Evolutionary conservation across 2,888 invertebrate genomes (phyloP).

Genomic region (Argyra leucocephala): DNA sequence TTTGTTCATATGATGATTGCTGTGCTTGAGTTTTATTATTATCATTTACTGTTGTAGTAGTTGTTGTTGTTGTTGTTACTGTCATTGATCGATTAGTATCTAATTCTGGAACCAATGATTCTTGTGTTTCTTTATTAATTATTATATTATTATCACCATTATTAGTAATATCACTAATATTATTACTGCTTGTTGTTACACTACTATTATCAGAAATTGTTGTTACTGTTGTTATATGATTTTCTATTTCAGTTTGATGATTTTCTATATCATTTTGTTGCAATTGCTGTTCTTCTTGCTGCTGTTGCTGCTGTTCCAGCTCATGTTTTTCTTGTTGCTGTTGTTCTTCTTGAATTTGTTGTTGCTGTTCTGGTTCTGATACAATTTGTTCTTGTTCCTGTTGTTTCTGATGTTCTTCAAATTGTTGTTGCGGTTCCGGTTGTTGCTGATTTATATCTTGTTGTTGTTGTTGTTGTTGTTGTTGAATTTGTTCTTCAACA

Average conservation of each 20-base stretch:
- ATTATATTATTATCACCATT: conserved; percentile 1
- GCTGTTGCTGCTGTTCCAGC: not conserved
- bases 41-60: conserved; percentile 15
- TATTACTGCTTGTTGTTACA: not conserved
- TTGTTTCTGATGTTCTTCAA: conserved; percentile 23
- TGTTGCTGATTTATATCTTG: not conserved
- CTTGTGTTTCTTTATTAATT: not conserved
- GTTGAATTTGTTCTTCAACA: conserved; percentile 5
- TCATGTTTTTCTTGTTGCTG: not conserved
- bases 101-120: too few species aligned
- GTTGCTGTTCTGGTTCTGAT: conserved; percentile 24
- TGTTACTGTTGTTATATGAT: not conserved
- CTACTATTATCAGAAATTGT: not conserved
- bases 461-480: not conserved
- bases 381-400: conserved; percentile 24
- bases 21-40: conserved; percentile 6
- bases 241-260: not conserved
- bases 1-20: conserved; percentile 35
- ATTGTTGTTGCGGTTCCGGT: not conserved
- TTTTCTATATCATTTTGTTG: not conserved
- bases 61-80: conserved; percentile 14
- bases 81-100: conserved; percentile 11
- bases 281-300: not conserved
- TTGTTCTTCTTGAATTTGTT: too few species aligned
- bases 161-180: not conserved